Conservation (phyloP, 2,797 vertebrate genomes). For the Thunnus albacares region DNA sequence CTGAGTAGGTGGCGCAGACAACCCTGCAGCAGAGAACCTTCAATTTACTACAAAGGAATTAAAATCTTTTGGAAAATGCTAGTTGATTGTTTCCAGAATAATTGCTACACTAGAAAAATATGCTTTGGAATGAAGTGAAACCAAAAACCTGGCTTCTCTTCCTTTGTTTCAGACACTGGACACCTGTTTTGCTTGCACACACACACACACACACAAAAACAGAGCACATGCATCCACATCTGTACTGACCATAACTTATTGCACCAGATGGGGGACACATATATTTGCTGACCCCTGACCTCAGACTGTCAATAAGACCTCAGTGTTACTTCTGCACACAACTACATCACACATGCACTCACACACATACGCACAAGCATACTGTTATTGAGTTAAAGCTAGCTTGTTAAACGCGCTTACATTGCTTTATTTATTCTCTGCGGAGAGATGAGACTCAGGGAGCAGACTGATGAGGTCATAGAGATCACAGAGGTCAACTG, state of each 20-base stretch:
- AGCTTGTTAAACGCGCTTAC: slow-evolving; percentile 67
- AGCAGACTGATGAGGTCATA: slow-evolving; percentile 67
- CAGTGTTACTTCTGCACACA: slow-evolving; percentile 42
- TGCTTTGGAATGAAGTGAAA: slow-evolving; percentile 16
- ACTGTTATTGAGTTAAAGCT: slow-evolving; percentile 49
- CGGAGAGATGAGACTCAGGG: slow-evolving; percentile 41
- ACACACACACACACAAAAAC: slow-evolving; percentile 8
- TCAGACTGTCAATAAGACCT: slow-evolving; percentile 60
- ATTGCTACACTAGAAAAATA: slow-evolving; percentile 24
- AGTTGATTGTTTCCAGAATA: slow-evolving; percentile 62
- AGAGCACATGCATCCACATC: slow-evolving; percentile 8
- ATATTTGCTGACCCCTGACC: slow-evolving; percentile 71
- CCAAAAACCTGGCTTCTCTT: slow-evolving; percentile 8
- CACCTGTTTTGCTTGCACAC: slow-evolving; percentile 34
- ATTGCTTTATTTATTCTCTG: slow-evolving; percentile 51
- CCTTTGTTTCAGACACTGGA: background rate
- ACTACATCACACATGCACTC: slow-evolving; percentile 15
- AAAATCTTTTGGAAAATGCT: slow-evolving; percentile 42
- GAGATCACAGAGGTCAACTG: slow-evolving; percentile 63
- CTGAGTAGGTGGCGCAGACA: slow-evolving; percentile 57
- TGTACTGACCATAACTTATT: slow-evolving; percentile 44
- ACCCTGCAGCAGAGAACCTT: slow-evolving; percentile 36
- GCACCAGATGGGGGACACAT: slow-evolving; percentile 44
- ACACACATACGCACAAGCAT: slow-evolving; percentile 18
- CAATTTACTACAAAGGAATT: slow-evolving; percentile 50